Evolutionary conservation across 1,140 invertebrate species (phyloP), one percentile per base, ranked within the genome.

Genomic region (Heliconius congener): DNA sequence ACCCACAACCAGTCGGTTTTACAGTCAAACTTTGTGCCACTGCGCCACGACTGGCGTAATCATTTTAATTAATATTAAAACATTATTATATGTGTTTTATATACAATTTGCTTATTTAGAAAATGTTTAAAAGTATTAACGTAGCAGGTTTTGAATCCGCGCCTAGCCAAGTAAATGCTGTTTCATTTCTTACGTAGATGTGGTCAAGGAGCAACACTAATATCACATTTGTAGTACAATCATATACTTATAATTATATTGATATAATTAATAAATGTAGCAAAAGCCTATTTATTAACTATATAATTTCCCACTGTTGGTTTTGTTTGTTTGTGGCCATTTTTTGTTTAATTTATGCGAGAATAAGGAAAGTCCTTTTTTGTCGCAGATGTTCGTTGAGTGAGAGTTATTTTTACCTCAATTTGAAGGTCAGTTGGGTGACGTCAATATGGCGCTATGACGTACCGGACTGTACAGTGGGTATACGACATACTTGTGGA

Each of bases 161-260:
- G 13, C 42, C 13, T 16, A 23, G 23, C 23, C 23, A 23, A 23
- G 66, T 79, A 75, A 79, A 79, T 55, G 30, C 42, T 71, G 30
- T 74, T 37, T 73, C 73, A 75, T 50, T 75, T 1, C 60, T 37
- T 71, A 71, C 23, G 6, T 27, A 71, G 60, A 74, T 23, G 30
- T 66, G 50, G 39, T 75, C 19, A 71, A 79, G 39, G 23, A 23
- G 42, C 18, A 73, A 81, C 16, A 73, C 80, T 83, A 30, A 78
- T 74, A 73, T 75, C 71, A 78, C 71, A 60, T 57, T 52, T 23
- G 55, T 57, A 8, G 11, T 50, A 18, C 16, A 16, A 50, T 50
- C 2, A 16, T 16, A 52, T 52, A 52, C 18, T 52, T 18, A 52
- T 52, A 52, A 52, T 19, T 52, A 52, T 52, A 52, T 52, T 52